Evolutionary conservation across 2,888 invertebrate genomes (phyloP), one percentile per base, ranked within the genome.

Genomic region (Keiferia lycopersicella): DNA sequence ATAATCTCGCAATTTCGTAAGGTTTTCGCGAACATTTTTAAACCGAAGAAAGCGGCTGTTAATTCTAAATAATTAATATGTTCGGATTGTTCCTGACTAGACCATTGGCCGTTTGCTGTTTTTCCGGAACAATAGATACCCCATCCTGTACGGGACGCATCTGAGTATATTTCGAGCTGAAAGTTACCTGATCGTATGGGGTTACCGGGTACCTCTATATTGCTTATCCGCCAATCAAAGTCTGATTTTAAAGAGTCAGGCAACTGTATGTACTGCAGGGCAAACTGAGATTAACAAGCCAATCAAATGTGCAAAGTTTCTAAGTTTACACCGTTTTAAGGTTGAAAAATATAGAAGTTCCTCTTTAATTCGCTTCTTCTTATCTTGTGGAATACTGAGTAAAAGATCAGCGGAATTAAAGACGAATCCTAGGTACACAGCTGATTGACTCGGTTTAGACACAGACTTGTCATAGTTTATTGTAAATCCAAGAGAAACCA

Each of bases 381-480:
- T 62, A 11, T 62, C 62, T 8, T 12, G 11, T 20, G 51, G 51
- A 10, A 62, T 14, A 20, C 16, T 16, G 2, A 62, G 11, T 10
- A 30, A 14, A 20, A 51, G 14, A 8, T 51, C 7, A 2, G 10
- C 6, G 12, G 58, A 41, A 22, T 63, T 41, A 41, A 59, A 8
- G 20, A 59, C 51, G 14, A 50, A 59, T 2, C 59, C 58, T 50
- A 63, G 18, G 57, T 38, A 63, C 10, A 10, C 58, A 22, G n/a
- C 12, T 10, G 48, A 58, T 8, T 12, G 18, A 38, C 22, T n/a
- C 14, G 48, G 38, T 20, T 4, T 51, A 14, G 16, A 20, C 11
- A n/a, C 12, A 38, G 48, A n/a, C 22, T 62, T 62, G 34, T 62
- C 38, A 18, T 51, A n/a, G 41, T 62, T 62, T 30, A 62, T 53